Conservation (phyloP, 1,140 invertebrate genomes). For the Drosophila tropicalis region DNA sequence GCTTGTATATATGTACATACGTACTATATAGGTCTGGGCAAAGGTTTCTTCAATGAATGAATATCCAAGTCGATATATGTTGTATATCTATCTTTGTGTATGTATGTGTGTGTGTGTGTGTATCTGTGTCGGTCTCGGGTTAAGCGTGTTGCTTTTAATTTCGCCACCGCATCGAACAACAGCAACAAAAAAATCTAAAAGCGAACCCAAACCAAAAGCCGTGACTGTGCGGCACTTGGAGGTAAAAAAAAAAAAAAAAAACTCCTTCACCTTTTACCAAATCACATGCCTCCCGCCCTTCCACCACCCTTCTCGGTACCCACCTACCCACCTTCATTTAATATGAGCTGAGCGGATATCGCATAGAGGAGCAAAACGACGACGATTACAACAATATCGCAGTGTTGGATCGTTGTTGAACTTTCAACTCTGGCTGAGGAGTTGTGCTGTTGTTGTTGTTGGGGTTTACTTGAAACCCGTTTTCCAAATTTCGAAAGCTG, state of each 20-base stretch:
- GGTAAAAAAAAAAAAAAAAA: constrained; percentile 30
- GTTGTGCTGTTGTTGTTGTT: no score
- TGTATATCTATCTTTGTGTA: constrained; percentile 24
- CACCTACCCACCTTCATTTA: constrained; percentile 37
- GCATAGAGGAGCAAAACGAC: constrained; percentile 28
- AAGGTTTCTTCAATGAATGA: constrained; percentile 49
- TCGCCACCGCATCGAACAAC: constrained; percentile 67
- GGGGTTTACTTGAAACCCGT: constrained; percentile 48
- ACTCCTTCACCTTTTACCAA: constrained; percentile 27
- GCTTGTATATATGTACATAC: constrained; percentile 7
- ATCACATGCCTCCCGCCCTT: no score
- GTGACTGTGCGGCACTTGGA: constrained; percentile 28
- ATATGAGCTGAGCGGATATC: constrained; percentile 49
- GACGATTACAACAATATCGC: constrained; percentile 76
- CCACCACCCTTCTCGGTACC: not conserved
- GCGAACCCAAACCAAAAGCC: constrained; percentile 50
- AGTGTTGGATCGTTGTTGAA: constrained; percentile 72
- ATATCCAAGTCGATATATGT: constrained; percentile 17
- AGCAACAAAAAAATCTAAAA: constrained; percentile 44
- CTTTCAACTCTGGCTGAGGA: constrained; percentile 60
- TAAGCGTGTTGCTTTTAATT: constrained; percentile 68
- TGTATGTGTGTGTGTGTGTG: constrained; percentile 27
- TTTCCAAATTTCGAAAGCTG: constrained; percentile 73
- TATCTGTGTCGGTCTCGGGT: constrained; percentile 42
- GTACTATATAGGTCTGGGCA: not conserved